phyloP scores from a whole-genome alignment of 2,113 vertebrate species.

The Chrysemys picta region DNA sequence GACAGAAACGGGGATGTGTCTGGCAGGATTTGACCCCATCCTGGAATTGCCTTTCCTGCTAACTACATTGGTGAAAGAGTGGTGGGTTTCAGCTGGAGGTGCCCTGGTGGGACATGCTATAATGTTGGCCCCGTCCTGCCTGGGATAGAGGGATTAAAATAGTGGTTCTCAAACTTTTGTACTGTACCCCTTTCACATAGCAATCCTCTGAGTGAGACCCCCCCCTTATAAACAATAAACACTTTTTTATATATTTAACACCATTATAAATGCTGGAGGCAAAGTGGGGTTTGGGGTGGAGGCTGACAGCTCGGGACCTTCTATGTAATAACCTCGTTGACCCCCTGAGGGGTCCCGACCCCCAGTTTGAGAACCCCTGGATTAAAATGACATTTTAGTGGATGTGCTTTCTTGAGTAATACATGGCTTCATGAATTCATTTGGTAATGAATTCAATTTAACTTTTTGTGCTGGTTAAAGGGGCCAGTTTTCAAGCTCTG shows the following conservation, averaged over 20 bases:
- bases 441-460: neutral
- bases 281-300: too few relatives aligned
- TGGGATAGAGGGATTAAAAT: neutral
- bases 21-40: neutral
- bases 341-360: too few relatives aligned
- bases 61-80: neutral
- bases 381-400: neutral
- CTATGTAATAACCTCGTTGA: too few relatives aligned
- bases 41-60: neutral
- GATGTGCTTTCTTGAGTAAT: neutral
- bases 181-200: too few relatives aligned
- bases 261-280: too few relatives aligned
- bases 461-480: neutral
- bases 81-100: neutral
- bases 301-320: too few relatives aligned
- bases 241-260: too few relatives aligned
- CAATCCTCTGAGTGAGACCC: too few relatives aligned
- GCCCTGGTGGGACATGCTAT: neutral
- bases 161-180: too few relatives aligned
- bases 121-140: neutral
- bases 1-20: neutral
- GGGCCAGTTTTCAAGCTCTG: too few relatives aligned
- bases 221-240: too few relatives aligned
- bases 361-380: too few relatives aligned
- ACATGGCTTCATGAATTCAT: neutral